A percentile compares a stretch with the other conserved stretches of the same genome.
Evolutionary conservation across 2,888 invertebrate genomes (phyloP).

Genomic region (Hymenopus coronatus): DNA sequence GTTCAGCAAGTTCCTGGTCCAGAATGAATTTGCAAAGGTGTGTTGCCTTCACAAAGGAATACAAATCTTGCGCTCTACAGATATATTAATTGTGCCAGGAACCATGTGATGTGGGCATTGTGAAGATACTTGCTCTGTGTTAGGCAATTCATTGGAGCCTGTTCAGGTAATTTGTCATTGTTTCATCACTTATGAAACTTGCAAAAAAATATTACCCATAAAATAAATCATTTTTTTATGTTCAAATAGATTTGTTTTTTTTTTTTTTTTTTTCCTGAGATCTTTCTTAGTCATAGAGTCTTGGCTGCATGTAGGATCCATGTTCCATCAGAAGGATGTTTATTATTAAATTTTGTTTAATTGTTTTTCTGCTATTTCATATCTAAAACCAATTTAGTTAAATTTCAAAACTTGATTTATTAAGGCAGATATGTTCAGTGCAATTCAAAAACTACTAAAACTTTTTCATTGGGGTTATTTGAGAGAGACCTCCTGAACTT

Average conservation of each 20-base stretch:
- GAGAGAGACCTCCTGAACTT: too few relatives aligned
- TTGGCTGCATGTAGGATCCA: background rate
- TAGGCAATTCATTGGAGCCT: background rate
- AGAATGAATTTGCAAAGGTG: conserved; percentile 72
- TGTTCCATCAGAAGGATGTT: too few relatives aligned
- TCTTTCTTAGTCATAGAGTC: background rate
- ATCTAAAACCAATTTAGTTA: too few relatives aligned
- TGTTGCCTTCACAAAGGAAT: conserved; percentile 88
- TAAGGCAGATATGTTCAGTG: too few relatives aligned
- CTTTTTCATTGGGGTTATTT: too few relatives aligned
- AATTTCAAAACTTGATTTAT: too few relatives aligned
- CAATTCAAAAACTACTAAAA: too few relatives aligned
- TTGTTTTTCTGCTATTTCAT: too few relatives aligned
- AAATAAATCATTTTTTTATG: background rate
- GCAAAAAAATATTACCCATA: background rate
- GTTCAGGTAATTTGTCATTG: background rate
- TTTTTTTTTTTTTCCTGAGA: background rate
- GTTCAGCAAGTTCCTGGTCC: conserved; percentile 84
- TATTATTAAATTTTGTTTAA: too few relatives aligned
- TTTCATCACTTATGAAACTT: background rate
- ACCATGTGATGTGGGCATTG: conserved; percentile 24
- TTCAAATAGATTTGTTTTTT: background rate
- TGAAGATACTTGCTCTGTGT: background rate
- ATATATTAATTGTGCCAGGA: conserved; percentile 50
- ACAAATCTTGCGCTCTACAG: conserved; percentile 60